Base-by-base conservation (phyloP, 2,888 invertebrate species). In the Magallana nippona region DNA sequence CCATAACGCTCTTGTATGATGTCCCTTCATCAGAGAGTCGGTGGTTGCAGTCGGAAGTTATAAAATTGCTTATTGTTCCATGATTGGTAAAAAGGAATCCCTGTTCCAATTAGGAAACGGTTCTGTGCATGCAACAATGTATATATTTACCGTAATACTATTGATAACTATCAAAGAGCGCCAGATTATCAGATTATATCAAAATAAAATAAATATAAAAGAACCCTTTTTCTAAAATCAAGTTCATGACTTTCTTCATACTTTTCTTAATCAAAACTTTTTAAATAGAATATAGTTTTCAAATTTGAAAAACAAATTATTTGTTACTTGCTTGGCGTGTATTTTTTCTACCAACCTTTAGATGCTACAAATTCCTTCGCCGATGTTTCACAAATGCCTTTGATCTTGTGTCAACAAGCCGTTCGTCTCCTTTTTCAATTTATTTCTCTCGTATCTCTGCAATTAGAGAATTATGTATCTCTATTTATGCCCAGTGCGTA, bases 391-490 rank as follows among this genome's bases (percentile, higher is more conserved):
- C 71, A 11, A 22, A 71, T 71, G 11, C 32, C 71, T 71, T 13
- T 71, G 63, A 22, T 71, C 32, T 22, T 71, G 15, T 27, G 71
- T 71, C 27, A 13, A 27, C 27, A 71, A 71, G 27, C 32, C 71
- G 27, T 32, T 60, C 22, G 71, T 71, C 71, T 71, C 71, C 71
- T 71, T 71, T 71, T 71, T 71, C 71, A 71, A 71, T 22, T 27
- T 71, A 71, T 71, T 71, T 71, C 71, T 71, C 71, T 71, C 71
- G 71, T 71, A 71, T 27, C 71, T 27, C 71, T 71, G 71, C 71
- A 71, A 71, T 71, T 71, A 71, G 71, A 71, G 71, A 71, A 71
- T 71, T 71, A 71, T 71, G 27, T 71, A 71, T 71, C 71, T 71
- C 71, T 71, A 71, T 71, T 71, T 71, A 71, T 71, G 71, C 71